Evolutionary conservation across 53 echinoderm and acorn worm species (phyloP), one percentile per base, ranked within the genome.

Genomic region (Antedon mediterranea): DNA sequence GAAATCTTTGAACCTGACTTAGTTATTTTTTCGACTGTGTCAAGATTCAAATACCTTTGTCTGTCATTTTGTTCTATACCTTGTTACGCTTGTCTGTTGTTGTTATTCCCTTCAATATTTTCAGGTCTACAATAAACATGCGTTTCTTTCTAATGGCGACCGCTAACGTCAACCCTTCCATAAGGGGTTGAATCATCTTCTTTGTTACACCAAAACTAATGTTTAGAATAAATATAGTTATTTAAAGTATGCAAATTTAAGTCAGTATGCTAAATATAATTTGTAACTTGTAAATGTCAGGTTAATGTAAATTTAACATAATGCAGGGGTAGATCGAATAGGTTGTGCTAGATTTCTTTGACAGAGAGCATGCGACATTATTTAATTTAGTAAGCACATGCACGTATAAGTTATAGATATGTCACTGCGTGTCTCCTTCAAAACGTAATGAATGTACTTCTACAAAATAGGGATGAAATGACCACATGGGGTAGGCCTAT

Each of bases 101-200:
- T 30, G 70, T 73, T 0, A 89, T 43, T 33, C 85, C 89, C 44
- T 85, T 73, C 3, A 87, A 37, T 23, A 87, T 44, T 13, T 74
- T 79, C 73, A 87, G 87, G 43, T 93, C 75, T 30, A 90, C 79
- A 72, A 93, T 87, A 71, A 82, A 93, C 13, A 93, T 83, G 72
- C 81, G 74, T 57, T 93, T 90, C 43, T 78, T 57, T 27, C 34
- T 42, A 0, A 93, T 87, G 0, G 89, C 85, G 31, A 87, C 83
- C 4, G 83, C 31, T 30, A 90, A 83, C 1, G 87, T 80, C 41
- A 90, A 37, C 0, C 75, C 83, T 78, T 90, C 90, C 13, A 93
- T 31, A 23, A 90, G 71, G 0, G 83, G 83, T 20, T 79, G 33
- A 9, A 93, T 14, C 80, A 87, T 90, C 26, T 85, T 78, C 14